These are phyloP conservation scores for Venustaconcha ellipsiformis DNA, from an alignment of 1,140 invertebrate genomes.

Conservation along the genomic window DNA sequence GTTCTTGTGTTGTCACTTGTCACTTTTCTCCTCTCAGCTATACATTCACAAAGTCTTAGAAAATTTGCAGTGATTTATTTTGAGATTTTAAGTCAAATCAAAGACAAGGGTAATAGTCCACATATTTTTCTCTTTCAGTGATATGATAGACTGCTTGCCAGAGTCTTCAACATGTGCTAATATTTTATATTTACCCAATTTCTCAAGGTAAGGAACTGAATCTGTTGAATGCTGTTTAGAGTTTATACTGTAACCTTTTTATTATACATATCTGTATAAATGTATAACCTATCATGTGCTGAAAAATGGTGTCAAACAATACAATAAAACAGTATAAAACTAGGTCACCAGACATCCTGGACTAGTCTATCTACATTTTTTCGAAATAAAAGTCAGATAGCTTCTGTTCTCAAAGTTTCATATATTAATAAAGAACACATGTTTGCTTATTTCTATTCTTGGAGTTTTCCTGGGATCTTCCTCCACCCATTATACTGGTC, in stretches of 20 bases:
- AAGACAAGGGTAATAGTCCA: not conserved
- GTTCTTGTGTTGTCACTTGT: too few relatives aligned
- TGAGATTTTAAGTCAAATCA: too few relatives aligned
- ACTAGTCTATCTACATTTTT: not conserved
- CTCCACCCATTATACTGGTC: too few relatives aligned
- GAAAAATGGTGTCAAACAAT: not conserved
- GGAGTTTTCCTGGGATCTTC: too few relatives aligned
- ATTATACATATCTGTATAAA: not conserved
- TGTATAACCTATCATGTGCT: not conserved
- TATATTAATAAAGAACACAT: too few relatives aligned
- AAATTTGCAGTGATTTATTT: too few relatives aligned
- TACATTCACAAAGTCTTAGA: too few relatives aligned
- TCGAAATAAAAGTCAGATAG: too few relatives aligned
- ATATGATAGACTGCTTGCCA: slow-evolving; percentile 62
- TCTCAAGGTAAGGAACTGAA: slow-evolving; percentile 55
- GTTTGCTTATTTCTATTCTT: too few relatives aligned
- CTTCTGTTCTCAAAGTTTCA: not conserved
- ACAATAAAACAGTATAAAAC: not conserved
- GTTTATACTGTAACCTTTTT: not conserved
- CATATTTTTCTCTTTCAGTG: slow-evolving; percentile 42
- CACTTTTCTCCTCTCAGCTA: too few relatives aligned
- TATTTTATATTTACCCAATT: slow-evolving; percentile 66
- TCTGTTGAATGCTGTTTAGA: not conserved
- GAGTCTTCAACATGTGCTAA: slow-evolving; percentile 69
- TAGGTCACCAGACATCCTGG: not conserved